Percentiles rank a stretch among this genome's conserved stretches.
Conservation (phyloP, 1,140 invertebrate species). For the Parapsyche elsis region DNA sequence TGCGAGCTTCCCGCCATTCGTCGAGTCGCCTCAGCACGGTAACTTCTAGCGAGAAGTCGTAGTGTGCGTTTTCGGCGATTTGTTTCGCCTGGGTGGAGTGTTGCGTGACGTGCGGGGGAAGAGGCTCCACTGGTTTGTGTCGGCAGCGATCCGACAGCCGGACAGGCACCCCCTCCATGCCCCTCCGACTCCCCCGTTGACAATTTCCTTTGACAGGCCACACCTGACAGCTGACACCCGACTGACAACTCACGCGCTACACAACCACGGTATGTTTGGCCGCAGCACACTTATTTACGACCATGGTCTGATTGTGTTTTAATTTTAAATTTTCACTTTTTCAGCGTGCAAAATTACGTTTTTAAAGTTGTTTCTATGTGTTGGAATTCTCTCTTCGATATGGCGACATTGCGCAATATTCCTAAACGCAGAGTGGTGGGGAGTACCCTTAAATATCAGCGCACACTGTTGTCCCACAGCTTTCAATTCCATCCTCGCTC, state of each 20-base stretch:
- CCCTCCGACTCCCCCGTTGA: conserved; percentile 61
- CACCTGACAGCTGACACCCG: neutral
- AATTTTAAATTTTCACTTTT: neutral
- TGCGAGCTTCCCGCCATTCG: conserved; percentile 74
- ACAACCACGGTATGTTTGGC: neutral
- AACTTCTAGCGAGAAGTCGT: conserved; percentile 79
- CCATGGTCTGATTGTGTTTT: neutral
- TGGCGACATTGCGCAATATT: too few species aligned
- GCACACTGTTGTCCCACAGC: too few species aligned
- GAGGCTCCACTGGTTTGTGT: conserved; percentile 63
- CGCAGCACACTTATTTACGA: neutral
- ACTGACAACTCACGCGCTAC: neutral
- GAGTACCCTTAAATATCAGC: too few species aligned
- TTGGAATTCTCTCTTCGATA: too few species aligned
- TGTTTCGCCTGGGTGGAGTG: neutral
- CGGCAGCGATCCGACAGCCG: conserved; percentile 85
- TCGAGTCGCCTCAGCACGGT: conserved; percentile 76
- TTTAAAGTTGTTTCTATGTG: too few species aligned
- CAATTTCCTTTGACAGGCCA: conserved; percentile 56
- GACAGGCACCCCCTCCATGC: conserved; percentile 85
- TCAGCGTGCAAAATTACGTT: too few species aligned
- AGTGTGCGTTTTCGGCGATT: conserved; percentile 61
- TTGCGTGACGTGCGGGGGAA: conserved; percentile 68
- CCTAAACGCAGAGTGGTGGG: too few species aligned
- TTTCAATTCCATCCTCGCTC: too few species aligned